Percentiles rank a stretch among this genome's conserved stretches.
phyloP scores from a whole-genome alignment of 2,797 vertebrate genomes.

The Urophycis tenuis region DNA sequence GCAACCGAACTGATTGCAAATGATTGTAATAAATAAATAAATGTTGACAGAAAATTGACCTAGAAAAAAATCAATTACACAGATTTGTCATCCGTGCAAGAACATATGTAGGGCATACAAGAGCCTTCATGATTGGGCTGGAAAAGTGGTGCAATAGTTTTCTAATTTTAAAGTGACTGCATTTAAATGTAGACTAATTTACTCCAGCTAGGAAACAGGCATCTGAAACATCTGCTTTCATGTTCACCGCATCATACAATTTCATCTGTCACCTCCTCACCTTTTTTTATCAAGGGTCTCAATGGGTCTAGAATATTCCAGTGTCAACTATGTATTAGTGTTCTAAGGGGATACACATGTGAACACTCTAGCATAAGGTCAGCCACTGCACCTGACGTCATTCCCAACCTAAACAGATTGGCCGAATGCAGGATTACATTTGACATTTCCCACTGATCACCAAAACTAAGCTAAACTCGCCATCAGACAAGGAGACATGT shows the following conservation, averaged over 20 bases:
- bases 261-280: neutral
- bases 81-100: slow-evolving; percentile 1
- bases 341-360: neutral
- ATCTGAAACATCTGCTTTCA: neutral
- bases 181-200: neutral
- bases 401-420: neutral
- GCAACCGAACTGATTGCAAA: neutral
- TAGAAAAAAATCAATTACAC: slow-evolving; percentile 10
- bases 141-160: neutral
- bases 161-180: neutral
- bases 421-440: neutral
- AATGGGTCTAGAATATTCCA: neutral
- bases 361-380: neutral
- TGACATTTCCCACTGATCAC: neutral
- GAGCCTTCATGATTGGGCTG: neutral
- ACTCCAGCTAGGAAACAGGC: neutral
- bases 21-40: neutral
- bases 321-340: neutral
- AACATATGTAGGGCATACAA: neutral
- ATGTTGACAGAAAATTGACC: slow-evolving; percentile 5
- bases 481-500: neutral
- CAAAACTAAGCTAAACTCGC: neutral
- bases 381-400: neutral
- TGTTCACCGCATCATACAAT: neutral
- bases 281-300: neutral